Evolutionary conservation across 2,797 vertebrate species (phyloP), one percentile per base, ranked within the genome.

Genomic region (Emydoidea blandingii): DNA sequence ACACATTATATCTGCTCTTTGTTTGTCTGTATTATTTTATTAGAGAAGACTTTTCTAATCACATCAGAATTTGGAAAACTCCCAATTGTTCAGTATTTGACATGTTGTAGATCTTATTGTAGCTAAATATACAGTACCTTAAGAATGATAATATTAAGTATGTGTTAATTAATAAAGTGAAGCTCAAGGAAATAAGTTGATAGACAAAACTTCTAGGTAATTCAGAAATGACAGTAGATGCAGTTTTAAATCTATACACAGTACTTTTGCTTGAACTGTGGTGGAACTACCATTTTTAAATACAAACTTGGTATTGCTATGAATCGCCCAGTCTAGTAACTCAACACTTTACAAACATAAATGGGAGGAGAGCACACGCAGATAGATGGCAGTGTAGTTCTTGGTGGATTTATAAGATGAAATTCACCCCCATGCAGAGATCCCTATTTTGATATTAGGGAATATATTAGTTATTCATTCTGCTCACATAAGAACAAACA

Each of bases 401-500:
- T 62, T 12, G 2, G 8, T 59, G 57, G 16, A 81, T 31, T 23
- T 2, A 12, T 80, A 59, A 65, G 87, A 49, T 15, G 15, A 79
- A 79, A 76, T 89, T 86, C 6, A 54, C 80, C 57, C 1, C 3
- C 56, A 2, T 37, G 96, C 65, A 0, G 1, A 83, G 85, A n/a
- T 1, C 27, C 25, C 0, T 1, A 1, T 49, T 53, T 72, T 81
- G 9, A 76, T n/a, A n/a, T n/a, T n/a, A n/a, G n/a, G n/a, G n/a
- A n/a, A 96, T 86, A 96, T 9, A 96, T 78, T 54, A 94, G 78
- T 96, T 95, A 96, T 89, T 97, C 93, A 96, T 52, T 16, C 94
- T 95, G 94, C 89, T 96, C 96, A 96, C 89, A 87, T 96, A 95
- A 90, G 79, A 97, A 85, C 72, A 95, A 93, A 82, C 47, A 78